Percentiles rank a stretch among this genome's conserved stretches.
These are phyloP conservation scores for Agrochola litura DNA, from an alignment of 2,888 invertebrate genomes.

Conservation along the genomic window DNA sequence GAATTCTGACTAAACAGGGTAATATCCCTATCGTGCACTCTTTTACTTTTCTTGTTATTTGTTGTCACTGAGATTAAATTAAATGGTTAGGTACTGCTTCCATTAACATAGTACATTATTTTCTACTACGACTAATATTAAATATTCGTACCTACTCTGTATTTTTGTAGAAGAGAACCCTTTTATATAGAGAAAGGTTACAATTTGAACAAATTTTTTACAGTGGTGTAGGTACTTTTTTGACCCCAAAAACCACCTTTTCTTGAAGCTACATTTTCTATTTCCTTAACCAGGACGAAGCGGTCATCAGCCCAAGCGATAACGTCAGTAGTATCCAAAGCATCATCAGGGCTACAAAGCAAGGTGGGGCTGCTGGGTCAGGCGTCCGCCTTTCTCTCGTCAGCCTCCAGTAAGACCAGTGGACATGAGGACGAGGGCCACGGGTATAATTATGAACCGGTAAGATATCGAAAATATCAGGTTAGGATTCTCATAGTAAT, in stretches of 20 bases:
- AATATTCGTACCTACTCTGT: neutral
- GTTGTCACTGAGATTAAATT: neutral
- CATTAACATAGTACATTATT: neutral
- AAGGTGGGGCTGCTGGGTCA: conserved; percentile 90
- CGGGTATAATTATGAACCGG: conserved; percentile 87
- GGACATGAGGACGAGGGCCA: conserved; percentile 77
- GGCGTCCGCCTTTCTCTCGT: conserved; percentile 89
- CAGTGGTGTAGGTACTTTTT: neutral
- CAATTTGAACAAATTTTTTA: neutral
- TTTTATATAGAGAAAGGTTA: neutral
- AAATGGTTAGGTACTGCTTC: neutral
- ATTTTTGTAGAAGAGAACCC: neutral
- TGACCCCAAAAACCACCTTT: neutral
- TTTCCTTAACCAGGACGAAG: conserved; percentile 79
- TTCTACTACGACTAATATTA: neutral
- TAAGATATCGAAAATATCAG: conserved; percentile 55
- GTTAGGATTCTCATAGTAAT: neutral
- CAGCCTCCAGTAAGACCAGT: conserved; percentile 87
- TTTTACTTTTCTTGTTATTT: neutral
- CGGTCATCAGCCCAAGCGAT: conserved; percentile 87
- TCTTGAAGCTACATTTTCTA: neutral
- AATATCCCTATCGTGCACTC: neutral
- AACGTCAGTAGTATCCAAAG: conserved; percentile 85
- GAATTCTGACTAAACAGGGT: neutral
- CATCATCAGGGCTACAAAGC: conserved; percentile 87